phyloP scores from a whole-genome alignment of 2,797 vertebrate genomes.

The Propithecus perrieri region DNA sequence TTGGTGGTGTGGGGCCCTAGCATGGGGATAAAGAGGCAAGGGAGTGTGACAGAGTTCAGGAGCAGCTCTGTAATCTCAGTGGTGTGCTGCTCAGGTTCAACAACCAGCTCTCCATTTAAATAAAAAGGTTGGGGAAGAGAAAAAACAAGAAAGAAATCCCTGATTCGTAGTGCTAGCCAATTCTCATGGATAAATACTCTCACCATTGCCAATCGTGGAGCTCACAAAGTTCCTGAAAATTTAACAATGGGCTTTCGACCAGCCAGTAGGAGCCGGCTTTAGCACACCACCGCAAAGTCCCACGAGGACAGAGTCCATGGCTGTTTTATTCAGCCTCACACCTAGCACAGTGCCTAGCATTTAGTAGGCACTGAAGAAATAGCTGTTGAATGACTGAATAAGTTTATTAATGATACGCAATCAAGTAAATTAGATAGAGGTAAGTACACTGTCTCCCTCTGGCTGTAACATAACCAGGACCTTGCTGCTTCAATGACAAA shows the following conservation, averaged over 20 bases:
- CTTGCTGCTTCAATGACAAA: background rate
- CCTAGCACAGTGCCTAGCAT: background rate
- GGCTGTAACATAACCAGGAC: background rate
- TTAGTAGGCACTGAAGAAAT: background rate
- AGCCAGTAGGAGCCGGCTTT: background rate
- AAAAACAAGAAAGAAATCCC: background rate
- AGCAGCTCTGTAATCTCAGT: background rate
- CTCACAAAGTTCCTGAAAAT: conserved; percentile 1
- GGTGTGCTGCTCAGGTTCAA: background rate
- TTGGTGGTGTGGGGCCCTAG: background rate
- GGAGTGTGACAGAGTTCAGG: too few species aligned
- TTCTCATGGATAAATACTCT: background rate
- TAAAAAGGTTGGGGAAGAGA: background rate
- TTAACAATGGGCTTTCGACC: background rate
- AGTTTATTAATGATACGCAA: background rate
- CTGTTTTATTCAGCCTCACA: background rate
- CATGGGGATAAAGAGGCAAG: background rate
- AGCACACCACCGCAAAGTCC: background rate
- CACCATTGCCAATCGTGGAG: background rate
- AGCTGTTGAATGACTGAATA: background rate
- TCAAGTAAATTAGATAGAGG: background rate
- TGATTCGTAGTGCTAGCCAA: background rate
- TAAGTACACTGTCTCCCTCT: background rate
- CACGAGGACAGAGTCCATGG: background rate
- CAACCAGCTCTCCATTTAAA: background rate